Percentiles rank a stretch among this genome's conserved stretches.
These are phyloP conservation scores for Todus mexicanus DNA, from an alignment of 2,797 vertebrate species.

Conservation along the genomic window DNA sequence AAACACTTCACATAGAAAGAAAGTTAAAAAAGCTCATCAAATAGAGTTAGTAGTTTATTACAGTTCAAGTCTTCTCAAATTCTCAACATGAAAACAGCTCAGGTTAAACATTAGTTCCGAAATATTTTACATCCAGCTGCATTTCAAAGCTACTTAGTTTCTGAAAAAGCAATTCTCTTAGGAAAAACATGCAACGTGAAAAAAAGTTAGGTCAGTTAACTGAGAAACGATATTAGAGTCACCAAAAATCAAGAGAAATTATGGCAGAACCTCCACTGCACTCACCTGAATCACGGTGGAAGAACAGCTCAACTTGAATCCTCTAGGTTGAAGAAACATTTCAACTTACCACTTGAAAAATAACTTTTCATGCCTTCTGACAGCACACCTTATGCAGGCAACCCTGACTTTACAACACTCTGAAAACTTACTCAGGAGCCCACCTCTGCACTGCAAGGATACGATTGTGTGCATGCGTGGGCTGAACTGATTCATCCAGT, in stretches of 20 bases:
- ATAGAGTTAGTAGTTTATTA: neutral
- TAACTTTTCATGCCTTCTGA: neutral
- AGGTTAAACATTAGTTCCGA: slow-evolving; percentile 49
- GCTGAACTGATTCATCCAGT: neutral
- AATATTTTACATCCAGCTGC: neutral
- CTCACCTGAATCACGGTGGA: slow-evolving; percentile 7
- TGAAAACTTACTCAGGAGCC: neutral
- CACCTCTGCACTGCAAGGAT: neutral
- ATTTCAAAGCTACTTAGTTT: neutral
- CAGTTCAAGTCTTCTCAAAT: neutral
- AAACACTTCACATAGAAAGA: neutral
- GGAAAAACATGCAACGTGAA: slow-evolving; percentile 18
- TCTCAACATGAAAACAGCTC: neutral
- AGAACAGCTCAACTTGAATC: slow-evolving; percentile 31
- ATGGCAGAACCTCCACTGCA: neutral
- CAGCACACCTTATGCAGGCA: neutral
- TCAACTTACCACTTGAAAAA: slow-evolving; percentile 42
- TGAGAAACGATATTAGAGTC: slow-evolving; percentile 1
- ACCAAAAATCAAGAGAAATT: neutral
- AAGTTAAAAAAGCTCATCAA: neutral
- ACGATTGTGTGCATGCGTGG: neutral
- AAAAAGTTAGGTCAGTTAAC: slow-evolving; percentile 35
- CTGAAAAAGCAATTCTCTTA: neutral
- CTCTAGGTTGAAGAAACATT: slow-evolving; percentile 48
- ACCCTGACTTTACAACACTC: neutral